Base-by-base conservation (phyloP, 2,797 vertebrate species). In the Centroberyx gerrardi region DNA sequence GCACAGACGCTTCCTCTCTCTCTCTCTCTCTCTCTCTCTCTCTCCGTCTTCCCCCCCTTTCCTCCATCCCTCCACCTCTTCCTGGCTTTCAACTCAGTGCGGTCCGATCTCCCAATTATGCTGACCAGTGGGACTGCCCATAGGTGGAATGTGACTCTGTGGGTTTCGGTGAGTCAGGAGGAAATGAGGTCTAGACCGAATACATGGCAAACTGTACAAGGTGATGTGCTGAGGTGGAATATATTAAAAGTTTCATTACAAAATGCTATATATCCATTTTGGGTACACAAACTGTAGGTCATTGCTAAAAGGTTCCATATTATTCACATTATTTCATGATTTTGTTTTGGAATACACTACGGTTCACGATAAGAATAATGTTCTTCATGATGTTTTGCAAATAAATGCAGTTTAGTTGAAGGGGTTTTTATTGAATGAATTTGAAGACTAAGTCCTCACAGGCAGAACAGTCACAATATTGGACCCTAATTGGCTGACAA, bases 51-150 rank as follows among this genome's bases (percentile, higher is more conserved):
- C 15, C 28, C 46, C 31, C 7, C 55, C 29, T 22, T 13, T 14
- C 8, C 10, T 22, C 40, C 28, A 29, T 10, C 27, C 38, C 15
- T 14, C 58, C 54, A n/a, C 68, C 46, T 58, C 72, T 86, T 87
- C 84, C 87, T 86, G 72, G 42, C 82, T 85, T 88, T 86, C 69
- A 82, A 79, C 69, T 65, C 51, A 0, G 28, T 4, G 46, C 9
- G n/a, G 65, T 59, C 28, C 62, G 36, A 51, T 61, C 36, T 78
- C 68, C 59, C 59, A 3, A 66, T 48, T 72, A 62, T 73, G 72
- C 68, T 48, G 65, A 78, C 77, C 69, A 33, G 31, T n/a, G 51
- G 36, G 68, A 64, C 14, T 15, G 22, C n/a, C 52, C 64, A 54
- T 68, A 78, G 83, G 72, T 77, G 76, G 66, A 72, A 42, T 51